phyloP scores from a whole-genome alignment of 2,113 vertebrate genomes.

The Lampris megalopsis region DNA sequence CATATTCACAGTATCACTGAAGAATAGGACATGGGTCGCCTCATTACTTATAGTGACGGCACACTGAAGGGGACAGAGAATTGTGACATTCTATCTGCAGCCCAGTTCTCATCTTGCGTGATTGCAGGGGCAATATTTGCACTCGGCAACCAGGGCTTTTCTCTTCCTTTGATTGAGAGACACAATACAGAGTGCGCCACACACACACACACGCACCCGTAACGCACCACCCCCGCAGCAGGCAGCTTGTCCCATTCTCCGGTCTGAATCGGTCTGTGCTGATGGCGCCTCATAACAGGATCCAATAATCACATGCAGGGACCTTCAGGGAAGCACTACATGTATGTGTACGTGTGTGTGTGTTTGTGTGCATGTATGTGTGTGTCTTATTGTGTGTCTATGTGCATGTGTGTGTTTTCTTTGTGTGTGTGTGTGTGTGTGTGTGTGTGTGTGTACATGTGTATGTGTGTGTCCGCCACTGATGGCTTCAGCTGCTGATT shows the following conservation, averaged over 20 bases:
- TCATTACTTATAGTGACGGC: conserved; percentile 5
- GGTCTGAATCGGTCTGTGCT: conserved; percentile 68
- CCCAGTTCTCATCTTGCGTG: conserved; percentile 1
- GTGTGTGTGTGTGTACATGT: conserved; percentile 25
- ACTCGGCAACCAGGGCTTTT: conserved; percentile 43
- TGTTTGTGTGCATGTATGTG: background rate
- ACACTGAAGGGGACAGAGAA: conserved; percentile 17
- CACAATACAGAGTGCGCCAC: conserved; percentile 39
- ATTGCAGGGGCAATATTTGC: conserved; percentile 54
- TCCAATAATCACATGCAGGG: conserved; percentile 76
- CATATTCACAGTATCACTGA: background rate
- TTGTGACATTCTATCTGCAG: conserved; percentile 25
- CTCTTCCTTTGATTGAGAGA: conserved; percentile 62
- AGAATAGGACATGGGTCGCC: background rate
- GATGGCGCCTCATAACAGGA: conserved; percentile 72
- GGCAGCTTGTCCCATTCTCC: conserved; percentile 68
- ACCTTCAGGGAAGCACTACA: conserved; percentile 68
- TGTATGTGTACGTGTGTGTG: conserved; percentile 22
- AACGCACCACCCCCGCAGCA: conserved; percentile 47
- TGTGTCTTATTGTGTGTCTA: background rate
- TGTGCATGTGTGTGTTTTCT: background rate
- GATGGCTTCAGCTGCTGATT: conserved; percentile 66
- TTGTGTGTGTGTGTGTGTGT: conserved; percentile 26
- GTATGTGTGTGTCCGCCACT: conserved; percentile 43
- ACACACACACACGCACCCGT: too few relatives aligned